A percentile compares a stretch with the other conserved stretches of the same genome.
phyloP scores from a whole-genome alignment of 2,888 invertebrate genomes.

The Octodonta nipae region DNA sequence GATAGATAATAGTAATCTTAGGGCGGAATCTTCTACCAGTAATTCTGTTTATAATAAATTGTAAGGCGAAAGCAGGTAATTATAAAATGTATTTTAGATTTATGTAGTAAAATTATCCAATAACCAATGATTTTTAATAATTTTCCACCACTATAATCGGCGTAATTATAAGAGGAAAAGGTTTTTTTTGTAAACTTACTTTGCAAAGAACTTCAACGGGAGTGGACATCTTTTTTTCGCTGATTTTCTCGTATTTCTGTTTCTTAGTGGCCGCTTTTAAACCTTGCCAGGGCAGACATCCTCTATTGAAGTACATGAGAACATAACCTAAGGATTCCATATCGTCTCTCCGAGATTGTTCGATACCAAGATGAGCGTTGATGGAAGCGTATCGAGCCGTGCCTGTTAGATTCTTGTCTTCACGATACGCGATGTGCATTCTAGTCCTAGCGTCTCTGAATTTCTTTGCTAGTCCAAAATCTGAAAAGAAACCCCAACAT shows the following conservation, averaged over 20 bases:
- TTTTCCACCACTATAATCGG: no score
- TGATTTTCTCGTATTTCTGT: conserved; percentile 98
- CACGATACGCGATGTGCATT: conserved; percentile 87
- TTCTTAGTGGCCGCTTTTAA: conserved; percentile 95
- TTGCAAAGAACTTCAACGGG: conserved; percentile 96
- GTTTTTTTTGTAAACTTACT: conserved; percentile 37
- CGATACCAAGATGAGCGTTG: conserved; percentile 97
- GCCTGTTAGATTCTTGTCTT: conserved; percentile 87
- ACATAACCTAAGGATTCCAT: conserved; percentile 99
- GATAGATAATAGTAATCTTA: no score
- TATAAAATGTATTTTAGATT: no score
- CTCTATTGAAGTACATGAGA: conserved; percentile 96
- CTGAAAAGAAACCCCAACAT: no score
- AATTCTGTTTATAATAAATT: no score
- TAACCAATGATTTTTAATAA: no score
- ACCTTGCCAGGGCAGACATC: conserved; percentile 94
- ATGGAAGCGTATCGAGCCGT: conserved; percentile 75
- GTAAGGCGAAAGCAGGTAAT: no score
- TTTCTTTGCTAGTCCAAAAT: not conserved
- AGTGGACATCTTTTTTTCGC: conserved; percentile 99
- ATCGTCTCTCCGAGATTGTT: conserved; percentile 96
- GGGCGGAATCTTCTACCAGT: no score
- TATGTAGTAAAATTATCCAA: no score
- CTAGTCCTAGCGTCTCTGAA: conserved; percentile 29
- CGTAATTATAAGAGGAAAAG: no score